These are phyloP conservation scores for Trematomus bernacchii DNA, from an alignment of 2,797 vertebrate species.

Conservation along the genomic window DNA sequence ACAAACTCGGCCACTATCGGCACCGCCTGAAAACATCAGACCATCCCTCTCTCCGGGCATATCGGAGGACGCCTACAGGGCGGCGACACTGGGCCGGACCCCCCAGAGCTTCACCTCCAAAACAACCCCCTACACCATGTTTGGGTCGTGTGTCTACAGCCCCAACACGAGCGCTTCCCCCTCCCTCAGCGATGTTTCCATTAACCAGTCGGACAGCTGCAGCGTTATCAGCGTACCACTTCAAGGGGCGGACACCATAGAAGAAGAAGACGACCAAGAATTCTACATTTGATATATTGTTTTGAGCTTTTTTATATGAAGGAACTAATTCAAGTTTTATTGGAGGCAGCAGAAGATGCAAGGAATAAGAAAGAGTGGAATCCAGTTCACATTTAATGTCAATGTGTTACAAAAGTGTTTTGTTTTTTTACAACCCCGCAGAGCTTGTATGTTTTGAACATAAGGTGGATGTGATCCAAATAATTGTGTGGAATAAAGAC, in stretches of 20 bases:
- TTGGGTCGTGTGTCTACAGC: constrained; percentile 25
- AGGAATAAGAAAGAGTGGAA: too few relatives aligned
- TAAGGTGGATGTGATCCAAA: too few relatives aligned
- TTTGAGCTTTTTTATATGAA: not conserved
- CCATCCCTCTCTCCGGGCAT: constrained; percentile 66
- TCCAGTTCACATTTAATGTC: too few relatives aligned
- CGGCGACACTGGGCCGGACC: constrained; percentile 48
- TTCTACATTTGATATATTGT: constrained; percentile 89
- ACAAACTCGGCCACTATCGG: constrained; percentile 72
- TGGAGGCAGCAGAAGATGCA: too few relatives aligned
- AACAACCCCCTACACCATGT: constrained; percentile 35
- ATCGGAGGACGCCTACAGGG: constrained; percentile 45
- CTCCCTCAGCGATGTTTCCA: constrained; percentile 67
- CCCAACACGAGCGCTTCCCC: constrained; percentile 35
- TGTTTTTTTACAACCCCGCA: too few relatives aligned
- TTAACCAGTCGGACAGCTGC: constrained; percentile 69
- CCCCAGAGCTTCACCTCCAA: constrained; percentile 54
- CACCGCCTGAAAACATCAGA: constrained; percentile 63
- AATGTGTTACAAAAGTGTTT: too few relatives aligned
- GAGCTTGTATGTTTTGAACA: too few relatives aligned
- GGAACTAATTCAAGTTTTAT: too few relatives aligned
- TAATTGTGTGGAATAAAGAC: too few relatives aligned
- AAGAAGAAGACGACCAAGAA: constrained; percentile 87
- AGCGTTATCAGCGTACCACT: constrained; percentile 33
- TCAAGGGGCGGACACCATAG: constrained; percentile 38